phyloP scores from a whole-genome alignment of 2,888 invertebrate species.

The Acanthococcus lagerstroemiae region DNA sequence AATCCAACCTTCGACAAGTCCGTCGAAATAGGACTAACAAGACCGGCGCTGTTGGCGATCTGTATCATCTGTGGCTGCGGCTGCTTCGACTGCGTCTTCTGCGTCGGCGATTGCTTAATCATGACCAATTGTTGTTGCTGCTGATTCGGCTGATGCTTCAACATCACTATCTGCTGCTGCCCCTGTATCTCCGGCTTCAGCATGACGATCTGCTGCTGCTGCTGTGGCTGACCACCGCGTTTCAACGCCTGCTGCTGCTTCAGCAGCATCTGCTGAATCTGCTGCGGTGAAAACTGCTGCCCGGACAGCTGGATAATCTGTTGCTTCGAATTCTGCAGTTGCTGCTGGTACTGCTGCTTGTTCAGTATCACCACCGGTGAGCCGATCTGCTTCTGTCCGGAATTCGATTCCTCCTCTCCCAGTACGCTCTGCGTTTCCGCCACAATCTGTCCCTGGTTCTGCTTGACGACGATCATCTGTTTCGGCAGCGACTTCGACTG shows the following conservation, averaged over 20 bases:
- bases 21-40: constrained; percentile 6
- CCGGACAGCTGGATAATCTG: constrained; percentile 33
- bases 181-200: constrained; percentile 38
- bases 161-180: constrained; percentile 34
- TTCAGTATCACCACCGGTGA: constrained; percentile 21
- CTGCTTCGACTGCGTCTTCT: constrained; percentile 38
- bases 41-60: constrained; percentile 10
- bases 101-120: constrained; percentile 38
- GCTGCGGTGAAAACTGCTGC: constrained; percentile 40
- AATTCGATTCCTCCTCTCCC: not conserved
- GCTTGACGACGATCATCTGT: constrained; percentile 22
- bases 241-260: constrained; percentile 36
- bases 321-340: constrained; percentile 32
- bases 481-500: constrained; percentile 3
- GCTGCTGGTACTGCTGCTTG: constrained; percentile 28
- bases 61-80: constrained; percentile 35
- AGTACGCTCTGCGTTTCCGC: constrained; percentile 12
- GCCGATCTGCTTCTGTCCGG: not conserved
- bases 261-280: constrained; percentile 37
- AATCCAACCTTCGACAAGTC: constrained; percentile 13
- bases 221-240: constrained; percentile 35
- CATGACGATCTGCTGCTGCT: constrained; percentile 36
- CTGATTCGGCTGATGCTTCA: constrained; percentile 38
- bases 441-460: constrained; percentile 18
- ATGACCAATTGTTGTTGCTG: constrained; percentile 35